phyloP scores from a whole-genome alignment of 2,797 vertebrate genomes.

The Coranthus polyacanthus region DNA sequence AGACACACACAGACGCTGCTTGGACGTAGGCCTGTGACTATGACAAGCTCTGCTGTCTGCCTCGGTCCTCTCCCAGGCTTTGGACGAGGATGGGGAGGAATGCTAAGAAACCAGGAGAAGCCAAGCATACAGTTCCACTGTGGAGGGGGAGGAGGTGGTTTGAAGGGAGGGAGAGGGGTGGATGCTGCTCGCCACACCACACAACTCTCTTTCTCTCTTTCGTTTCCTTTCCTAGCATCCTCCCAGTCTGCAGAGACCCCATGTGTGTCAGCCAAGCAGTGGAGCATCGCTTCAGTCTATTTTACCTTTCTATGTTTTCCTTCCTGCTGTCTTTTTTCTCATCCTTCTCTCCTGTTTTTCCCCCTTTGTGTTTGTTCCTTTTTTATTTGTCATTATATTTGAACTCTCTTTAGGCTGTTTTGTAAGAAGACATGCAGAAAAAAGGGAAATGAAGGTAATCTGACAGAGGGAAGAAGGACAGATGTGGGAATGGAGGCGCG shows the following conservation, averaged over 20 bases:
- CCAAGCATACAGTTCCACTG: conserved; percentile 80
- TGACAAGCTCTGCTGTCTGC: conserved; percentile 82
- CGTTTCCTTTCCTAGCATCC: conserved; percentile 61
- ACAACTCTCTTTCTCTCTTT: conserved; percentile 66
- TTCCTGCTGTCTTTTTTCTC: conserved; percentile 31
- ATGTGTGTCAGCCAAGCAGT: conserved; percentile 79
- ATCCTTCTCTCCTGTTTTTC: conserved; percentile 7
- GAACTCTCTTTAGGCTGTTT: conserved; percentile 6
- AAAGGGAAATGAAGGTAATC: not conserved
- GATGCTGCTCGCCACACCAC: conserved; percentile 61
- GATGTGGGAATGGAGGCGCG: not conserved
- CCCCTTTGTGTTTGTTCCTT: conserved; percentile 1
- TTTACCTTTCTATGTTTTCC: conserved; percentile 66
- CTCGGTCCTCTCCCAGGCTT: conserved; percentile 77
- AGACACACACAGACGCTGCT: conserved; percentile 14
- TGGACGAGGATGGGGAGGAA: conserved; percentile 77
- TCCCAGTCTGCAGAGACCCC: conserved; percentile 77
- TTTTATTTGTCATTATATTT: conserved; percentile 15
- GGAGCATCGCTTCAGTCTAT: conserved; percentile 78
- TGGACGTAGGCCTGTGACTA: conserved; percentile 72
- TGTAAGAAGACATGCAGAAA: not conserved
- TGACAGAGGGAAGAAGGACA: not conserved
- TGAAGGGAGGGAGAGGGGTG: conserved; percentile 39
- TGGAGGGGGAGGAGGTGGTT: conserved; percentile 41
- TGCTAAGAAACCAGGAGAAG: conserved; percentile 81